Percentiles rank a stretch among this genome's conserved stretches.
These are phyloP conservation scores for Trachelipus rathkii DNA, from an alignment of 1,140 invertebrate genomes.

Conservation along the genomic window DNA sequence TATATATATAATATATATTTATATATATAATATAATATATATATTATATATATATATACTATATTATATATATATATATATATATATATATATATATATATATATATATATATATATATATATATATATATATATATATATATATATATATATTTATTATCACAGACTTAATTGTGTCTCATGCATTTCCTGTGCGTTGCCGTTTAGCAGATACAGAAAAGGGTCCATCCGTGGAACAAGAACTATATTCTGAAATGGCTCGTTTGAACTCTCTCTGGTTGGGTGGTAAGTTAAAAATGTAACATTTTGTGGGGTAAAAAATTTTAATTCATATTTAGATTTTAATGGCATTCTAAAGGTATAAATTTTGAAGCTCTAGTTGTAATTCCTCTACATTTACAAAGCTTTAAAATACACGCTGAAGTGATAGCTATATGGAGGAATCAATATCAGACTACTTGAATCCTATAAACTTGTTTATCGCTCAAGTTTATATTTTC, in stretches of 20 bases:
- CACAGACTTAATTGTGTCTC: slow-evolving; percentile 74
- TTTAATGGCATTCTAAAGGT: no score
- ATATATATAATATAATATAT: no score
- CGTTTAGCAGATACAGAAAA: slow-evolving; percentile 57
- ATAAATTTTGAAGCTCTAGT: no score
- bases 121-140: slow-evolving; percentile 40
- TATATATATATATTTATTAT: slow-evolving; percentile 48
- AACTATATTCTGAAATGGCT: slow-evolving; percentile 78
- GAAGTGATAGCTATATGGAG: no score
- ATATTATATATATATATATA: slow-evolving; percentile 40
- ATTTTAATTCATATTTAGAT: no score
- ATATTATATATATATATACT: slow-evolving; percentile 38
- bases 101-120: slow-evolving; percentile 47
- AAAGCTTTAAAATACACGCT: no score
- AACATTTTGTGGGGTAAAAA: no score
- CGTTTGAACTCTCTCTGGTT: slow-evolving; percentile 70
- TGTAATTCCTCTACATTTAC: no score
- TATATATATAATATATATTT: no score
- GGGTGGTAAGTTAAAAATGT: slow-evolving; percentile 17
- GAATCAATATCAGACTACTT: no score
- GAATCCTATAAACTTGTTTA: no score
- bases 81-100: slow-evolving; percentile 47
- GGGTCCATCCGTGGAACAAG: slow-evolving; percentile 67
- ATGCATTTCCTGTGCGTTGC: slow-evolving; percentile 82
- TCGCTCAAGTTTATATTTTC: no score